These are phyloP conservation scores for Etia nguti DNA, from an alignment of 2,113 vertebrate species.

Conservation along the genomic window DNA sequence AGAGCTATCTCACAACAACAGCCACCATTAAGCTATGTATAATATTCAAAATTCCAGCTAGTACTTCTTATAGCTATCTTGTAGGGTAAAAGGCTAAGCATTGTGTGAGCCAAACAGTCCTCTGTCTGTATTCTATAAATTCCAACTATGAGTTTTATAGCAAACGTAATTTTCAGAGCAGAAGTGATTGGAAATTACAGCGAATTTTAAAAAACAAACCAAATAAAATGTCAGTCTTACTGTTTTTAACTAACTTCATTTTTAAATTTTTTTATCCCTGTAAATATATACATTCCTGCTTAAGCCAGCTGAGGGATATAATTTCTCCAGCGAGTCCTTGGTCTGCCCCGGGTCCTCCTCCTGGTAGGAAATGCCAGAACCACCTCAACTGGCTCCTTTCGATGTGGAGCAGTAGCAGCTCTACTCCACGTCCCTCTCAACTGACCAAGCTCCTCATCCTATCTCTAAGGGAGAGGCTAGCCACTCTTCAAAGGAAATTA, in stretches of 20 bases:
- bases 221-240: not conserved
- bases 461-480: not conserved
- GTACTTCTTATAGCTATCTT: not conserved
- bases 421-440: not conserved
- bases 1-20: not conserved
- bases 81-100: not conserved
- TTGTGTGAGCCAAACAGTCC: not conserved
- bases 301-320: not conserved
- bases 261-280: fast-evolving
- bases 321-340: not conserved
- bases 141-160: not conserved
- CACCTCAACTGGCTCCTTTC: not conserved
- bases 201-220: not conserved
- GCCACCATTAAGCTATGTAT: not conserved
- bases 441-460: not conserved
- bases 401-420: fast-evolving
- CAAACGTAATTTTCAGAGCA: not conserved
- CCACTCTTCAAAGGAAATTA: not conserved
- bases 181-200: not conserved
- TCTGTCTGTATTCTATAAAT: not conserved
- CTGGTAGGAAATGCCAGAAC: not conserved
- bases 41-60: not conserved
- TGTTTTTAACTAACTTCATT: not conserved
- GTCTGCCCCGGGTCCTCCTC: fast-evolving
- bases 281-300: not conserved